Base-by-base conservation (phyloP, 2,797 vertebrate species). In the Tapera naevia region DNA sequence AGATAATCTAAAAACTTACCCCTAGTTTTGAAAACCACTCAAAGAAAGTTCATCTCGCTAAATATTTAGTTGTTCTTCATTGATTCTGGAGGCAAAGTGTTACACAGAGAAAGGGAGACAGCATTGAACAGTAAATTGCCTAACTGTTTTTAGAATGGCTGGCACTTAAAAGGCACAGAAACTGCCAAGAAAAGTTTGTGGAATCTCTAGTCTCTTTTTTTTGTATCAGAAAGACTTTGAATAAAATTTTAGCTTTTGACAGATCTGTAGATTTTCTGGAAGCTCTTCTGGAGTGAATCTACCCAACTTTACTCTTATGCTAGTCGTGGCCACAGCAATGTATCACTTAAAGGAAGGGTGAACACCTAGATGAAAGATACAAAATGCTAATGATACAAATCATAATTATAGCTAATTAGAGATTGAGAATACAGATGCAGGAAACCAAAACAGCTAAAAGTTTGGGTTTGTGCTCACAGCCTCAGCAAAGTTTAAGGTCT, bases 151-250 rank as follows among this genome's bases (percentile, higher is more conserved):
- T 15, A 71, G 60, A 81, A 84, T 80, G 46, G 32, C 53, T 92
- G 87, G 82, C 89, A 89, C 93, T 89, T 93, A n/a, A 91, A 92
- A 95, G 85, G 45, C 65, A 27, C 37, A 58, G 74, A 64, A 83
- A 22, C 69, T 86, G 84, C 57, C 61, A 61, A 64, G 45, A 53
- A 65, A 92, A 93, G 64, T 78, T 86, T 80, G 37, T 92, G 74
- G 56, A 13, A 17, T 74, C 48, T 95, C 64, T 45, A 30, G 9
- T 46, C 21, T 61, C 5, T 4, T 27, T 50, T 51, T 78, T 21
- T 10, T 86, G 3, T 45, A 65, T 85, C 64, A 50, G 48, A 88
- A 84, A 51, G 51, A 8, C 61, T 87, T 95, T 78, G 88, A 89
- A 69, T 43, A 43, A 67, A 39, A 2, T 24, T n/a, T 28, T n/a